Percentiles rank a stretch among this genome's conserved stretches.
Evolutionary conservation across 2,113 vertebrate genomes (phyloP).

Genomic region (Phalacrocorax pelagicus): DNA sequence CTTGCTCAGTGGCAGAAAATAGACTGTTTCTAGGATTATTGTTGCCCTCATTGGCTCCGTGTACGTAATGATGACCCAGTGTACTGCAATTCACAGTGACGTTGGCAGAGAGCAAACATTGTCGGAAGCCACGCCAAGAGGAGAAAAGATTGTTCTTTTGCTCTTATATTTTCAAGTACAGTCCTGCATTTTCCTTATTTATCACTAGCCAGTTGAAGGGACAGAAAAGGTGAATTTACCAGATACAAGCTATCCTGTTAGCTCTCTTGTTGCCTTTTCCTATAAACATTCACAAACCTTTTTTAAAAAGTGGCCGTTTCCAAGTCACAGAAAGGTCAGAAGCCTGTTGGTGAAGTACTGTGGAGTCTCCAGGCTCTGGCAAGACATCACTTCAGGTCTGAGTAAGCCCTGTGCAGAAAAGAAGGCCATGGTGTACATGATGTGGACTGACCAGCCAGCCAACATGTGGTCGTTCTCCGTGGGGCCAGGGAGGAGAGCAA

Average conservation of each 20-base stretch:
- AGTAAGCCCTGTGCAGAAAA: background rate
- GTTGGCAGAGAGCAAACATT: background rate
- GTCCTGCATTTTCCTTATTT: background rate
- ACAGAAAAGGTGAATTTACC: background rate
- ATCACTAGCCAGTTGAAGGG: background rate
- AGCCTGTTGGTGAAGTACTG: background rate
- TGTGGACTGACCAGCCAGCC: background rate
- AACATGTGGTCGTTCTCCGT: background rate
- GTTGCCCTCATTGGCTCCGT: background rate
- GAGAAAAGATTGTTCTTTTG: background rate
- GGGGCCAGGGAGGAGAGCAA: background rate
- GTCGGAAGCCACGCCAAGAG: background rate
- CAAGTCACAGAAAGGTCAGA: background rate
- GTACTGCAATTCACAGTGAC: background rate
- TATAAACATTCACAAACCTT: background rate
- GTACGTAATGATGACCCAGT: background rate
- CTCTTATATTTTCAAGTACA: conserved; percentile 18
- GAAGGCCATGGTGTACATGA: background rate
- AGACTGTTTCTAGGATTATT: background rate
- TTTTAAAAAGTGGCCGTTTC: background rate
- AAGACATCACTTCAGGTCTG: background rate
- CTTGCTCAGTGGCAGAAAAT: background rate
- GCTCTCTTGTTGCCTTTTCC: background rate
- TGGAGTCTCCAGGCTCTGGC: background rate
- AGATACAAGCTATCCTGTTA: background rate